phyloP scores from a whole-genome alignment of 2,113 vertebrate species.

The Pedetes capensis region DNA sequence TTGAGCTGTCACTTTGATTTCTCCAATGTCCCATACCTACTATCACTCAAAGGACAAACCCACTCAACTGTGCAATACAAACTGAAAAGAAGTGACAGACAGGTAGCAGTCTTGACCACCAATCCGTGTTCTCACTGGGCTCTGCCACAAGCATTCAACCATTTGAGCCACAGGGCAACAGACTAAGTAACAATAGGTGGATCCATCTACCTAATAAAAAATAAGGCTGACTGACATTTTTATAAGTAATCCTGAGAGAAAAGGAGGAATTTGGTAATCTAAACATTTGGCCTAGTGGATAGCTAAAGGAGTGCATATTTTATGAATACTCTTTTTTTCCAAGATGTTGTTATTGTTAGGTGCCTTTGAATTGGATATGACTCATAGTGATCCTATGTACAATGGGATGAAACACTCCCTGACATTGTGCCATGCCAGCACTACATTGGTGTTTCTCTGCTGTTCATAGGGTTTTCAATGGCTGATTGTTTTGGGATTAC shows the following conservation, averaged over 20 bases:
- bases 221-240: neutral
- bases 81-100: constrained; percentile 47
- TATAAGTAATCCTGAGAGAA: neutral
- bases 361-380: too few species aligned
- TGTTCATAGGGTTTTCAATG: too few species aligned
- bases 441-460: too few species aligned
- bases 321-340: neutral
- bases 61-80: constrained; percentile 54
- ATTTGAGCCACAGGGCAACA: neutral
- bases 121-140: neutral
- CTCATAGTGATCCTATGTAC: too few species aligned
- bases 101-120: neutral
- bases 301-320: neutral
- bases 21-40: constrained; percentile 23
- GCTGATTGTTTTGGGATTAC: too few species aligned
- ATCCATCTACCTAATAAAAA: neutral
- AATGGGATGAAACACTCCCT: too few species aligned
- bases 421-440: too few species aligned
- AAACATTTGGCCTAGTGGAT: neutral
- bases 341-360: too few species aligned
- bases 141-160: neutral
- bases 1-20: constrained; percentile 65
- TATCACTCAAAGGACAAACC: constrained; percentile 44
- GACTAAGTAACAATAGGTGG: neutral
- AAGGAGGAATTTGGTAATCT: neutral